Conservation (phyloP, 2,113 vertebrate genomes). For the Alouatta palliata region DNA sequence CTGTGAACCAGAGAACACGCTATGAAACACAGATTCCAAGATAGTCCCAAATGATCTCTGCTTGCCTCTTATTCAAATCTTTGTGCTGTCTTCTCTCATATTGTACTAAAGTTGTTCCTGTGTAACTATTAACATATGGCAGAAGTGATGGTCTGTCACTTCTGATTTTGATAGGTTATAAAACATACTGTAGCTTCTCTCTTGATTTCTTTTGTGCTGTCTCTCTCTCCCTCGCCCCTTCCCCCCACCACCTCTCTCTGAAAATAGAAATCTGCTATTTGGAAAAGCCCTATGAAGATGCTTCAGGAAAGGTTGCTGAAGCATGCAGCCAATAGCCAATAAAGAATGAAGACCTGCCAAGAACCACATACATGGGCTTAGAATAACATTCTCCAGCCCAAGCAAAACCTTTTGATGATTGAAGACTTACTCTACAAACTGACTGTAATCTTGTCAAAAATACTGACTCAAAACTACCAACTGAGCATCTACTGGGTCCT, state of each 20-base stretch:
- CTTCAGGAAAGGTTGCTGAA: not conserved
- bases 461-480: not conserved
- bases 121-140: not conserved
- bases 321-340: not conserved
- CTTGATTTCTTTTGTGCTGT: not conserved
- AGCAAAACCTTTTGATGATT: not conserved
- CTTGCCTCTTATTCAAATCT: not conserved
- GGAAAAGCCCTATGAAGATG: not conserved
- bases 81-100: accelerated
- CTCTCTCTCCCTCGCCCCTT: not conserved
- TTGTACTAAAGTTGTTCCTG: not conserved
- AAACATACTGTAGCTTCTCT: not conserved
- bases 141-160: not conserved
- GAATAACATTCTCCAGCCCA: not conserved
- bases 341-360: not conserved
- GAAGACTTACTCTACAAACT: not conserved
- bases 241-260: not conserved
- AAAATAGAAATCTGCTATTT: not conserved
- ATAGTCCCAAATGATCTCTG: not conserved
- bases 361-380: not conserved
- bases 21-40: not conserved
- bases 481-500: not conserved
- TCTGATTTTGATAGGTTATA: not conserved
- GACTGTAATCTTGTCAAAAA: not conserved
- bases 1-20: not conserved